Conservation (phyloP, 2,888 invertebrate genomes). For the Plagiodera versicolora region DNA sequence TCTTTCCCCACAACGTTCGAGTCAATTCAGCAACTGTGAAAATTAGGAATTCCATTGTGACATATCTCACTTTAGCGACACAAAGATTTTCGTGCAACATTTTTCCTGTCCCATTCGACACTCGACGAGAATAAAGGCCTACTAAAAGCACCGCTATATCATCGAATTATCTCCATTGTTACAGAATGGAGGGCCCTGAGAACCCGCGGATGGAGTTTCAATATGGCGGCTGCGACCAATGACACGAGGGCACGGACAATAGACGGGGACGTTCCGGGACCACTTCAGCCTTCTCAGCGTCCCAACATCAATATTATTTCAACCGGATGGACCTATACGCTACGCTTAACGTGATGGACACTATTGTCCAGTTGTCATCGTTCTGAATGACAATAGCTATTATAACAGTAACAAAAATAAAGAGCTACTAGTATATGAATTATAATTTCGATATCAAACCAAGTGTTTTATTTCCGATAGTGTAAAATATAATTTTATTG, state of each 20-base stretch:
- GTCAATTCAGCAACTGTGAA: background rate
- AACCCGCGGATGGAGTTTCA: conserved; percentile 26
- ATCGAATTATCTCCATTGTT: conserved; percentile 22
- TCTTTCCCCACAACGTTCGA: conserved; percentile 22
- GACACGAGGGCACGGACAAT: conserved; percentile 36
- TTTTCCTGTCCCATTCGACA: no score
- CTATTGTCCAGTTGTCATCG: conserved; percentile 47
- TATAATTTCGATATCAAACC: no score
- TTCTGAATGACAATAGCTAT: conserved; percentile 35
- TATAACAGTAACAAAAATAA: background rate
- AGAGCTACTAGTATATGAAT: no score
- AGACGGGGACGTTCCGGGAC: conserved; percentile 42
- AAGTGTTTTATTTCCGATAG: no score
- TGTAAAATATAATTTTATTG: no score
- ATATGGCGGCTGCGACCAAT: conserved; percentile 51
- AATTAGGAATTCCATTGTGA: no score
- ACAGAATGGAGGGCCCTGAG: conserved; percentile 17
- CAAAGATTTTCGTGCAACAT: no score
- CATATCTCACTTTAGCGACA: no score
- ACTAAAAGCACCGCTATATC: conserved; percentile 3
- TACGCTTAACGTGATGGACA: conserved; percentile 1
- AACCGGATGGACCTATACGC: conserved; percentile 41
- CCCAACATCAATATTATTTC: conserved; percentile 50
- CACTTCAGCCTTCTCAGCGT: conserved; percentile 45
- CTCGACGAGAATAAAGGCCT: background rate